These are phyloP conservation scores for Metaphire vulgaris DNA, from an alignment of 1,140 invertebrate species.

Conservation along the genomic window DNA sequence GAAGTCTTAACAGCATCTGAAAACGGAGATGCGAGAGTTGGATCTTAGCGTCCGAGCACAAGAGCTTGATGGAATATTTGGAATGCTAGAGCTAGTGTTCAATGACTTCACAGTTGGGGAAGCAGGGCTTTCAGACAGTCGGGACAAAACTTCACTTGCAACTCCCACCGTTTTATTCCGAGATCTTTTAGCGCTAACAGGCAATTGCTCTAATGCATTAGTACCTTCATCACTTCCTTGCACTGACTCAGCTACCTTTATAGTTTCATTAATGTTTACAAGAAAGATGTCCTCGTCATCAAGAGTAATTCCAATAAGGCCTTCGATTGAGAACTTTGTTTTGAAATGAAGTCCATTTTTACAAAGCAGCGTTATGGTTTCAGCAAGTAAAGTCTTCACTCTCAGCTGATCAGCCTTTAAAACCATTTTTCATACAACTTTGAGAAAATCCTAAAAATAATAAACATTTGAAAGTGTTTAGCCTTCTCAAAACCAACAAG, in stretches of 20 bases:
- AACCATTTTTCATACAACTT: not conserved
- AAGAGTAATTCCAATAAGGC: conserved; percentile 25
- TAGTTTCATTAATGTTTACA: conserved; percentile 22
- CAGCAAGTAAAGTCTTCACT: conserved; percentile 13
- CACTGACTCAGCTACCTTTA: not conserved
- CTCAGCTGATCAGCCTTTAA: conserved; percentile 10
- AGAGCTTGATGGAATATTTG: not conserved
- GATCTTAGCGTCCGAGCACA: not conserved
- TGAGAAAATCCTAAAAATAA: no score
- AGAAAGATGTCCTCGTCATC: conserved; percentile 24
- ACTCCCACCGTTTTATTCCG: not conserved
- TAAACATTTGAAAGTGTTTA: no score
- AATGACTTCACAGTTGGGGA: not conserved
- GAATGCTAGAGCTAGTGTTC: not conserved
- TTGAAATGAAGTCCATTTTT: conserved; percentile 14
- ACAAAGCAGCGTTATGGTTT: conserved; percentile 20
- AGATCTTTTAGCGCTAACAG: no score
- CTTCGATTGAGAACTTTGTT: conserved; percentile 17
- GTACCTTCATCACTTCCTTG: not conserved
- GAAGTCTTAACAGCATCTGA: not conserved
- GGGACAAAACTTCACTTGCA: not conserved
- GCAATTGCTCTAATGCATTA: not conserved
- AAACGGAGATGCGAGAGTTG: not conserved
- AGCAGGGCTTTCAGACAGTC: not conserved
- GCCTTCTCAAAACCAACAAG: no score